Conservation (phyloP, 2,113 vertebrate genomes). For the Todiramphus chloris region DNA sequence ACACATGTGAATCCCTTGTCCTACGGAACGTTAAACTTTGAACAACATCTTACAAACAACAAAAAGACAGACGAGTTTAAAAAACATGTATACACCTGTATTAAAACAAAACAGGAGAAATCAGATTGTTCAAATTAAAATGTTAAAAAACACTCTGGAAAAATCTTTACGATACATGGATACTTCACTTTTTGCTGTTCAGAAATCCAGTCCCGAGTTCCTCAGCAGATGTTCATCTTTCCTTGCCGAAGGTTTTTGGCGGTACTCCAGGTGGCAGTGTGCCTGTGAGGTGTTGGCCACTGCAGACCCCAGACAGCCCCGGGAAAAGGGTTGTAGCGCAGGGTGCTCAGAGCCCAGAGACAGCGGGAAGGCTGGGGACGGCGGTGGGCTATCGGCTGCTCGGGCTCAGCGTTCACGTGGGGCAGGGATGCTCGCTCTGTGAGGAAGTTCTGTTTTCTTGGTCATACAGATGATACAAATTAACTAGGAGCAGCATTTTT, state of each 20-base stretch:
- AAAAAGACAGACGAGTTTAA: background rate
- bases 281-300: background rate
- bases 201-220: background rate
- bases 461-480: background rate
- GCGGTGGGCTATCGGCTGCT: background rate
- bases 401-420: rapidly evolving
- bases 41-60: background rate
- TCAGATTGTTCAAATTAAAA: background rate
- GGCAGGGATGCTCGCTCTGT: rapidly evolving
- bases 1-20: rapidly evolving
- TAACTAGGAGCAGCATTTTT: background rate
- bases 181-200: background rate
- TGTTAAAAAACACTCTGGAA: background rate
- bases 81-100: background rate
- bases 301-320: rapidly evolving
- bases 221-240: background rate
- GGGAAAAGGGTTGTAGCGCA: background rate
- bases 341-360: background rate
- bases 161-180: background rate
- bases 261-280: background rate
- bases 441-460: background rate
- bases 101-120: background rate
- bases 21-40: background rate
- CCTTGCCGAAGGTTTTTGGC: background rate
- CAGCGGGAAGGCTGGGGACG: rapidly evolving